Conservation (phyloP, 1,140 invertebrate genomes). For the Cydia strobilella region DNA sequence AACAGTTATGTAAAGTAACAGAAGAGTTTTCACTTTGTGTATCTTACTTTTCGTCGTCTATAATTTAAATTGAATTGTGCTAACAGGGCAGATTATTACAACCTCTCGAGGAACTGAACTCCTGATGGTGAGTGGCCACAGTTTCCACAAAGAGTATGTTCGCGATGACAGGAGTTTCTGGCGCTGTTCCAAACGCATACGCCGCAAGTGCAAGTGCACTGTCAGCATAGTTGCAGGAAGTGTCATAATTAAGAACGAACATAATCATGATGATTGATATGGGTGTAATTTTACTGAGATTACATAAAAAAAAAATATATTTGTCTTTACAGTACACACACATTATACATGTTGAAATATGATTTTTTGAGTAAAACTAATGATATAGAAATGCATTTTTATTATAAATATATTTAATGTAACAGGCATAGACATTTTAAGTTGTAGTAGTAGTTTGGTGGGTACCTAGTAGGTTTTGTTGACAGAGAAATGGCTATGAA, state of each 20-base stretch:
- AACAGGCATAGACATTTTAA: too few relatives aligned
- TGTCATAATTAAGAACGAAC: conserved; percentile 46
- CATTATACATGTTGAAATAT: too few relatives aligned
- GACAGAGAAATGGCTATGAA: background rate
- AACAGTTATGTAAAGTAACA: background rate
- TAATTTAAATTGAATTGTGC: background rate
- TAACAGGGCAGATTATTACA: conserved; percentile 48
- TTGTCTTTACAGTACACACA: too few relatives aligned
- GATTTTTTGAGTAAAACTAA: too few relatives aligned
- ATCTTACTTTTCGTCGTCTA: background rate
- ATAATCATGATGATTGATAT: conserved; percentile 48
- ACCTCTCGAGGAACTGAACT: conserved; percentile 60
- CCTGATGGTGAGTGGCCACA: conserved; percentile 49
- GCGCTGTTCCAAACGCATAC: conserved; percentile 57
- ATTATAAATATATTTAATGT: too few relatives aligned
- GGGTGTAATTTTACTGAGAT: background rate
- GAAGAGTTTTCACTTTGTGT: background rate
- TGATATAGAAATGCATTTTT: too few relatives aligned
- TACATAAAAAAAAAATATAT: too few relatives aligned
- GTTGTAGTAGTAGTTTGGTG: too few relatives aligned
- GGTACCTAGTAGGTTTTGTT: too few relatives aligned
- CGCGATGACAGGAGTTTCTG: conserved; percentile 57
- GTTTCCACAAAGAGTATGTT: conserved; percentile 62
- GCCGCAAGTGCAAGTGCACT: conserved; percentile 53
- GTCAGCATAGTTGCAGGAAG: conserved; percentile 52